phyloP scores from a whole-genome alignment of 1,140 invertebrate species.

The honey bee (Apis mellifera) region Amel_HAv3.1 CM009946.2:2132501-2133000 shows the following conservation, averaged over 20 bases:
- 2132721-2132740: too few relatives aligned
- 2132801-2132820: too few relatives aligned
- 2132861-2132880: accelerated
- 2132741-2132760: too few relatives aligned
- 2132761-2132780: too few relatives aligned
- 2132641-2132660: too few relatives aligned
- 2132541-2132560: neutral
- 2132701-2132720: too few relatives aligned
- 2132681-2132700: too few relatives aligned
- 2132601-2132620: neutral
- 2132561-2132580: neutral
- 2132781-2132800: too few relatives aligned
- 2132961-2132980: conserved; percentile 10
- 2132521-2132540: neutral
- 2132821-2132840: too few relatives aligned
- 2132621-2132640: too few relatives aligned
- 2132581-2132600: neutral
- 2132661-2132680: too few relatives aligned
- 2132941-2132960: neutral
- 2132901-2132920: neutral
- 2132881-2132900: neutral
- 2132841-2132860: too few relatives aligned
- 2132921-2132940: conserved; percentile 18
- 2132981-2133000: neutral
- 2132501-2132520: neutral